Base-by-base conservation (phyloP, 2,888 invertebrate genomes). In the Fissipunctia ypsillon region DNA sequence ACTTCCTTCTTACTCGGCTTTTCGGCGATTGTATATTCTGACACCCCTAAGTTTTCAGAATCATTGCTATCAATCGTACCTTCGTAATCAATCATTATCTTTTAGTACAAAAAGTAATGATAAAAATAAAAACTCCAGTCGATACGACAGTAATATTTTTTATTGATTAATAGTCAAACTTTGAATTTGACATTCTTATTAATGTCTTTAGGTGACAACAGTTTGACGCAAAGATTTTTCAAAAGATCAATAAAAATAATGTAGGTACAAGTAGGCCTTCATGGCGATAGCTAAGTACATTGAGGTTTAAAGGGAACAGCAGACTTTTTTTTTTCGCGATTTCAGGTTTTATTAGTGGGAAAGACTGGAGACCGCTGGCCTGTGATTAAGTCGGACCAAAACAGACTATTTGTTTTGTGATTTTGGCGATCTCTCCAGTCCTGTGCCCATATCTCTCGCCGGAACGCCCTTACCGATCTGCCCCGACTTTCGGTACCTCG, bases 1-100 rank as follows among this genome's bases (percentile, higher is more conserved):
- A 88, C 90, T 2, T 72, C 90, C 3, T 72, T 64, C 78, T 87
- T 90, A 63, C 0, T 10, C 0, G 43, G 2, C 3, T 5, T 14
- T 14, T 73, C 80, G 31, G n/a, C 6, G 9, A 80, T 25, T 41
- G 14, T 1, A 28, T 35, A 43, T 4, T 56, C 78, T 48, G 74
- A 78, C 6, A 48, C 35, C 1, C 19, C 41, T 5, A 74, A 4
- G 14, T 3, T 25, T 41, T 57, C 14, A 48, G 78, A 74, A 25
- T 0, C 4, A 56, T 10, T 19, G 31, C 69, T 69, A 0, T 48
- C 31, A 14, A 3, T 0, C 3, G 0, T 14, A 69, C 45, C 41
- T 48, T 41, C 3, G 56, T 69, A 78, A 1, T 74, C 77, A 25
- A 68, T 48, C 78, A 78, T 76, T 35, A 10, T 73, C 2, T 31